Percentiles rank a stretch among this genome's conserved stretches.
phyloP scores from a whole-genome alignment of 2,797 vertebrate genomes.

The Sebastes diaconus region DNA sequence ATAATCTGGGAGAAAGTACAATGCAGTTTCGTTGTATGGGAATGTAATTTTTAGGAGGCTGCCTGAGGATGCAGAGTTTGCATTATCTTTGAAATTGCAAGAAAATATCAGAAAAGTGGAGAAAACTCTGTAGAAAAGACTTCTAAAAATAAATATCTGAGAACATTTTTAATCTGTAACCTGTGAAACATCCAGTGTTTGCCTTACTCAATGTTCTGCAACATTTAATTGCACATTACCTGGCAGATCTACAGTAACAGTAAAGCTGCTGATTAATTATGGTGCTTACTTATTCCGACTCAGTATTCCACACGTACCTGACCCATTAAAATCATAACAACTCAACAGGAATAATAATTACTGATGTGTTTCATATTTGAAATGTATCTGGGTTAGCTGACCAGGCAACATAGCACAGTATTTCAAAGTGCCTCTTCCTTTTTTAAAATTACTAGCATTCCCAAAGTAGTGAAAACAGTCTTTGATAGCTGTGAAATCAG shows the following conservation, averaged over 20 bases:
- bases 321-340: slow-evolving; percentile 17
- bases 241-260: not conserved
- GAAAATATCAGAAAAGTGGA: not conserved
- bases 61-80: not conserved
- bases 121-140: not conserved
- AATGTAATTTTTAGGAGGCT: not conserved
- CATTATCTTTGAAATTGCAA: not conserved
- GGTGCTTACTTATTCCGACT: not conserved
- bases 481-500: not conserved
- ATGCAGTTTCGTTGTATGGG: not conserved
- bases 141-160: not conserved
- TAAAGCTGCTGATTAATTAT: slow-evolving; percentile 26
- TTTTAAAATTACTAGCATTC: not conserved
- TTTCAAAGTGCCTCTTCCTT: not conserved
- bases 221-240: not conserved
- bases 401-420: not conserved
- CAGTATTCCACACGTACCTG: slow-evolving; percentile 1
- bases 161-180: not conserved
- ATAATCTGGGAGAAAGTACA: not conserved
- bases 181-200: not conserved
- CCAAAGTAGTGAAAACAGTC: not conserved
- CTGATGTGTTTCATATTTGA: slow-evolving; percentile 7
- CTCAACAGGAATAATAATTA: slow-evolving; percentile 9
- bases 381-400: slow-evolving; percentile 25
- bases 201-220: not conserved